These are phyloP conservation scores for Cossypha polioptera DNA, from an alignment of 2,797 vertebrate genomes.

Conservation along the genomic window DNA sequence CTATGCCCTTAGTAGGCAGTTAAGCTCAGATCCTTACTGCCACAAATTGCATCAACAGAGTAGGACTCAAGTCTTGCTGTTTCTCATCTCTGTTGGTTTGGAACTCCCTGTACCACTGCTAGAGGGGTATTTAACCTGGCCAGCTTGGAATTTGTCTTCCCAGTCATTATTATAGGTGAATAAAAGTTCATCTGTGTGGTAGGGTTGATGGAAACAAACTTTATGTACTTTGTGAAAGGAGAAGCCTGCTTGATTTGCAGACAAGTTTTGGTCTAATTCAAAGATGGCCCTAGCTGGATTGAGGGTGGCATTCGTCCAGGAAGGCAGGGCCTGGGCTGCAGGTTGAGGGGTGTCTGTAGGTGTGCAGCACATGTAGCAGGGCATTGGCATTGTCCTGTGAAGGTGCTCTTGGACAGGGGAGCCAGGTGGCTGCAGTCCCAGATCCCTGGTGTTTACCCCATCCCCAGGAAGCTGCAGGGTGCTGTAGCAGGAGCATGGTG, in stretches of 20 bases:
- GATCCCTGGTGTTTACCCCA: neutral
- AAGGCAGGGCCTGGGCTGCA: neutral
- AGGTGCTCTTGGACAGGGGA: neutral
- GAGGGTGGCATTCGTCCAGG: neutral
- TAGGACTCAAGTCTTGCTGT: neutral
- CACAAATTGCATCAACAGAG: neutral
- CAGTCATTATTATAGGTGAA: neutral
- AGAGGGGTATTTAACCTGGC: neutral
- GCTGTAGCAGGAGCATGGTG: neutral
- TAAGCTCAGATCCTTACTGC: neutral
- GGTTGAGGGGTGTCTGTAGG: neutral
- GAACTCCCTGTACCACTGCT: neutral
- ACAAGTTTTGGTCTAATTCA: neutral
- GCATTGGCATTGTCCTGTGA: neutral
- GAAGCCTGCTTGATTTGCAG: neutral
- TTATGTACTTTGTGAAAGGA: neutral
- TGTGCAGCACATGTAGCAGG: rapidly evolving
- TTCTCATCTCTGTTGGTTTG: neutral
- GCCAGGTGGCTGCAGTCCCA: neutral
- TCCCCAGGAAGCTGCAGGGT: neutral
- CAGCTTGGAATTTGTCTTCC: neutral
- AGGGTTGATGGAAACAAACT: neutral
- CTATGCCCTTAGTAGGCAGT: neutral
- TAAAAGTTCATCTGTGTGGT: neutral
- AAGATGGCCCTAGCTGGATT: neutral